Evolutionary conservation across 2,113 vertebrate species (phyloP), one percentile per base, ranked within the genome.

Genomic region (Passer domesticus): DNA sequence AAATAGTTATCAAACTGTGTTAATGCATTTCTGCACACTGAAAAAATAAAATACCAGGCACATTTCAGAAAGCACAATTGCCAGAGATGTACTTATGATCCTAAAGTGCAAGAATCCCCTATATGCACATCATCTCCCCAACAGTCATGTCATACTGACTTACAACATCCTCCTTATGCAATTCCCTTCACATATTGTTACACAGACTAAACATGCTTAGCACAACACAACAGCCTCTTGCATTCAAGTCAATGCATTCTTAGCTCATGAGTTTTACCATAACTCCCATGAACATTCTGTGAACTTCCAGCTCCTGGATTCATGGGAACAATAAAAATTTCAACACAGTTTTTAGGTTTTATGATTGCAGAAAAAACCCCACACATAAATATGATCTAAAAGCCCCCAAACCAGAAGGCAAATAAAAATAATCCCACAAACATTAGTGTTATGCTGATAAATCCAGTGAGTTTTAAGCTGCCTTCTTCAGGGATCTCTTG

Each of bases 371-470:
- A 83, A 89, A 77, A 90, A 90, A 73, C 13, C 5, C 2, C 23
- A 60, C 23, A 25, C 52, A 91, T 41, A 89, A 96, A 92, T 87
- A 89, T 77, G 53, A 90, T 89, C 81, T 91, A 84, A 95, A 94
- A 56, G 41, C 21, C 62, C 18, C 37, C 83, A 95, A 82, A 91
- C 81, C 89, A 91, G 73, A 97, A 94, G 66, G 66, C 94, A 95
- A 96, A 94, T 95, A 95, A 96, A 95, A 95, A 73, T 84, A 97
- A 97, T 95, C 69, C 73, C 76, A 78, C 86, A 63, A 93, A 87
- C 47, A 52, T 93, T 93, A 59, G n/a, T 83, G 31, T 67, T 93
- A 47, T 35, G 44, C 31, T 89, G 92, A 82, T 89, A 95, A 96
- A 82, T 43, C 22, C 62, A 62, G 41, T 58, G 31, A 66, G 49